Base-by-base conservation (phyloP, 2,888 invertebrate genomes). In the Laspeyria flexula region DNA sequence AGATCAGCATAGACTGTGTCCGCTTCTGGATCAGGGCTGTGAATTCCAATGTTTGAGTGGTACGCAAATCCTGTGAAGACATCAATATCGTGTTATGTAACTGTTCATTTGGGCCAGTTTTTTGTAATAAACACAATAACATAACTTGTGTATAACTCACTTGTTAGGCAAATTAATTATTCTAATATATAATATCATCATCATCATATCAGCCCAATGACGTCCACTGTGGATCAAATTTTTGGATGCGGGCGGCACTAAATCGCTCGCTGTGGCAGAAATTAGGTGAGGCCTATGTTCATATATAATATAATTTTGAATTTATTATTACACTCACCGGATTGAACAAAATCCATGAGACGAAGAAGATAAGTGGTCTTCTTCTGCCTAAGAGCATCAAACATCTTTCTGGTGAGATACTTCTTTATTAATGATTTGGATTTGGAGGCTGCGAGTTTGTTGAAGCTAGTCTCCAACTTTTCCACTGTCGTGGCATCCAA, bases 401-500 rank as follows among this genome's bases (percentile, higher is more conserved):
- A 97, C 57, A 98, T 93, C 81, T 97, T 97, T 93, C 95, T 96
- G 86, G 97, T 96, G 77, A 98, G 95, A 94, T 97, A 96, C 92
- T 99, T 99, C 95, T 99, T 99, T 94, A 99, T 93, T 90, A 99
- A 95, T 55, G 98, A 99, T 93, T 98, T 97, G 88, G 98, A 98
- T 92, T 98, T 96, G 61, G 97, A 96, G 73, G 94, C 96, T 76
- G 95, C 94, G 81, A 98, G 94, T 93, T 97, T 98, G 94, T 95
- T 95, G 94, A 94, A 98, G 79, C 97, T 97, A 88, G 96, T 95
- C 93, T 98, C 98, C 93, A 98, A 93, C 93, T 98, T 98, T 88
- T 97, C 96, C 86, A 97, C 91, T 83, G 96, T 96, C 90, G 96
- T 97, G 84, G 97, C 96, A 93, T 98, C 98, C 93, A 97, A 97